These are phyloP conservation scores for Silurus aristotelis DNA, from an alignment of 2,797 vertebrate species.

Conservation along the genomic window DNA sequence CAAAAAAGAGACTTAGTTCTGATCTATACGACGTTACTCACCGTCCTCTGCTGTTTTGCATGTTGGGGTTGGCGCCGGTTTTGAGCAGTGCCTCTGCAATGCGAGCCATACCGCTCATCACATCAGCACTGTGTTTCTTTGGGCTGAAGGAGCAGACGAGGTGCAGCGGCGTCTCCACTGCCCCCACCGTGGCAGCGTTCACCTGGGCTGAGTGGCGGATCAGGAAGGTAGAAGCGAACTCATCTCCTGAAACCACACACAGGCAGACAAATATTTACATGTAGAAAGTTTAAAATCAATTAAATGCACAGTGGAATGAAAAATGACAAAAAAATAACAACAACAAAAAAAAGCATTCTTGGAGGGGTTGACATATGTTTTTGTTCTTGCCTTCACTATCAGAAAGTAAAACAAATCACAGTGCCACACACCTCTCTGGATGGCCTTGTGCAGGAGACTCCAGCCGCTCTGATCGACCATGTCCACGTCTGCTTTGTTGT, in stretches of 20 bases:
- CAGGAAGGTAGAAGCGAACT: slow-evolving; percentile 93
- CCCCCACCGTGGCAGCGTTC: slow-evolving; percentile 88
- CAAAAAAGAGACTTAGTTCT: not conserved
- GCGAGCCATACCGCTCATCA: slow-evolving; percentile 88
- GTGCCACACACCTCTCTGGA: slow-evolving; percentile 85
- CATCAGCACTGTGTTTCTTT: slow-evolving; percentile 84
- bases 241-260: slow-evolving; percentile 77
- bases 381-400: not conserved
- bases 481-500: slow-evolving; percentile 92
- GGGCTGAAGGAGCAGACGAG: slow-evolving; percentile 90
- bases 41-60: slow-evolving; percentile 96
- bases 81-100: slow-evolving; percentile 91
- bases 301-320: not conserved
- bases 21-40: slow-evolving; percentile 59
- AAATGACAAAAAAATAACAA: not conserved
- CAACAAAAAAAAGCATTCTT: not conserved
- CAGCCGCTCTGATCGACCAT: slow-evolving; percentile 94
- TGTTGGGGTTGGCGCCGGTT: slow-evolving; percentile 93
- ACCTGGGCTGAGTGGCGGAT: slow-evolving; percentile 92
- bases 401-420: not conserved
- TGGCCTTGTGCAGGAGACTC: slow-evolving; percentile 96
- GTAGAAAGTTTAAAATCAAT: not conserved
- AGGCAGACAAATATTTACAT: not conserved
- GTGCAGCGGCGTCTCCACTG: slow-evolving; percentile 93
- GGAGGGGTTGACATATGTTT: not conserved